These are phyloP conservation scores for Phalera bucephala DNA, from an alignment of 2,888 invertebrate species.

Conservation along the genomic window DNA sequence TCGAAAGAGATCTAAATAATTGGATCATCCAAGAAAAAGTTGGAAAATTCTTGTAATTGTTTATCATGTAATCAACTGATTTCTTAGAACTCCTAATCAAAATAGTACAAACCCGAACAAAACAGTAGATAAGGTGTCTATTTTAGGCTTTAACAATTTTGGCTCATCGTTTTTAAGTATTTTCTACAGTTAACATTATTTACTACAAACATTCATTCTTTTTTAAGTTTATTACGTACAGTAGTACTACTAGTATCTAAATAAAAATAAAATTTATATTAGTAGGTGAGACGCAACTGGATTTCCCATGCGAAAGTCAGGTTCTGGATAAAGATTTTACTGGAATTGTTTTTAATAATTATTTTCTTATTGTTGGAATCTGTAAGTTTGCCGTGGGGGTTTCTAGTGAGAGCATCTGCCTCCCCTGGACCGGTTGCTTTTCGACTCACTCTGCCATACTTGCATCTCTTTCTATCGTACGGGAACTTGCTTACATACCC, in stretches of 20 bases:
- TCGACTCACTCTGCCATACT: constrained; percentile 53
- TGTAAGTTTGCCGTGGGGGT: constrained; percentile 70
- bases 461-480: constrained; percentile 49
- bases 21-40: constrained; percentile 8
- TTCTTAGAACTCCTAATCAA: background rate
- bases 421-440: constrained; percentile 76
- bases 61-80: background rate
- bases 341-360: constrained; percentile 60
- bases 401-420: constrained; percentile 73
- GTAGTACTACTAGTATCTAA: no score
- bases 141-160: background rate
- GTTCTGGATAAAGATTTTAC: constrained; percentile 36
- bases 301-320: constrained; percentile 26
- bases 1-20: constrained; percentile 7
- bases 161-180: background rate
- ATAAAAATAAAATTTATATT: constrained; percentile 13
- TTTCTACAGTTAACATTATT: background rate
- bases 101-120: no score
- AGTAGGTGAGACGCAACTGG: constrained; percentile 17
- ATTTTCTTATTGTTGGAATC: constrained; percentile 74
- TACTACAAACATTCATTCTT: background rate
- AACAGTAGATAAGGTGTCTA: background rate
- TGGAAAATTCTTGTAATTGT: constrained; percentile 6
- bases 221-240: constrained; percentile 1
- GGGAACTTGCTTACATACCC: constrained; percentile 20